These are phyloP conservation scores for Callionymus lyra DNA, from an alignment of 2,113 vertebrate genomes.

Conservation along the genomic window DNA sequence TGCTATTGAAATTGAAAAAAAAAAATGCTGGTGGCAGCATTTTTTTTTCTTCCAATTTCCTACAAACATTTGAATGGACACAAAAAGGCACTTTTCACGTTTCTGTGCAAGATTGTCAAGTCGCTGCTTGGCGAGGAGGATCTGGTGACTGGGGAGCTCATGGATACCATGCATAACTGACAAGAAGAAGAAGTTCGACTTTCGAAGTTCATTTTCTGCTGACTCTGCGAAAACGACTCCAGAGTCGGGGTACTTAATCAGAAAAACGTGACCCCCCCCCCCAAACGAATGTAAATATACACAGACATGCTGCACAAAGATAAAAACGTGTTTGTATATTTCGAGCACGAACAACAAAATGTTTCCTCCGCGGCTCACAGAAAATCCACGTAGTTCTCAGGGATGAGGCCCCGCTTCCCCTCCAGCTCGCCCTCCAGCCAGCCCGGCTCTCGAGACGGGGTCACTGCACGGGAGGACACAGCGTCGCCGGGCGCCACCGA, in stretches of 20 bases:
- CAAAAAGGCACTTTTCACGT: too few species aligned
- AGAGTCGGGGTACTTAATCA: neutral
- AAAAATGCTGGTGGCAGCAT: too few species aligned
- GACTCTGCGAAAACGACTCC: constrained; percentile 19
- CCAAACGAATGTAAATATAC: constrained; percentile 4
- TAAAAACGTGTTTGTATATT: too few species aligned
- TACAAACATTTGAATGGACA: too few species aligned
- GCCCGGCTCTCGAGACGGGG: constrained; percentile 83
- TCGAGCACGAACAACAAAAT: too few species aligned
- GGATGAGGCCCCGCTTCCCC: constrained; percentile 92
- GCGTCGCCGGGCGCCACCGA: constrained; percentile 9
- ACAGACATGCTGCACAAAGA: neutral
- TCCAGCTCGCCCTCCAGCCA: constrained; percentile 96
- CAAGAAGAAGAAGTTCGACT: constrained; percentile 19
- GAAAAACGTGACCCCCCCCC: neutral
- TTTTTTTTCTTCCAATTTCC: too few species aligned
- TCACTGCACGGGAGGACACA: constrained; percentile 59
- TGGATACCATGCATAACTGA: constrained; percentile 80
- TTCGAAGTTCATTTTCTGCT: constrained; percentile 5
- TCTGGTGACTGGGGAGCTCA: constrained; percentile 50
- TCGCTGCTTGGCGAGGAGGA: too few species aligned
- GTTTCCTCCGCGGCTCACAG: constrained; percentile 60
- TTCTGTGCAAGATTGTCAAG: too few species aligned
- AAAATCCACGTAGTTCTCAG: constrained; percentile 93
- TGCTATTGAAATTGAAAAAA: too few species aligned